These are phyloP conservation scores for Entelurus aequoreus DNA, from an alignment of 2,113 vertebrate genomes.

Conservation along the genomic window DNA sequence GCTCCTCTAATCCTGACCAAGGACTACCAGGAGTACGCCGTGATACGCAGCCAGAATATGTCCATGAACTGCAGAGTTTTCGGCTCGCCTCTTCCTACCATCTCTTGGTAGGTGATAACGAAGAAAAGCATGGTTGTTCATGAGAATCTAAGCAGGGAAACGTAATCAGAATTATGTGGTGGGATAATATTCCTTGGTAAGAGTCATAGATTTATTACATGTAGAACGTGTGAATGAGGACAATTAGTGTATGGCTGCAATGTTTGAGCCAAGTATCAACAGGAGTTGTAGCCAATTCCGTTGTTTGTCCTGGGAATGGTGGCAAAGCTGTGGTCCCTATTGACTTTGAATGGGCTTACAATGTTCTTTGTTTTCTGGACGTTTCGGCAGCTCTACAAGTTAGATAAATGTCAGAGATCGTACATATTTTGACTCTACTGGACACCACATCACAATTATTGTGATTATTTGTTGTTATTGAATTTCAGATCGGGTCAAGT, in stretches of 20 bases:
- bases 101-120: slow-evolving; percentile 75
- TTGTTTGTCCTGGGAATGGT: too few relatives aligned
- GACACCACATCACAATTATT: too few relatives aligned
- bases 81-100: slow-evolving; percentile 77
- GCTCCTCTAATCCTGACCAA: slow-evolving; percentile 82
- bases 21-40: slow-evolving; percentile 73
- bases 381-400: too few relatives aligned
- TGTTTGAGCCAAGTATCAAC: slow-evolving; percentile 27
- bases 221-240: slow-evolving; percentile 4
- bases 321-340: too few relatives aligned
- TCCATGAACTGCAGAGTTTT: slow-evolving; percentile 82
- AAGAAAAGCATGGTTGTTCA: not conserved
- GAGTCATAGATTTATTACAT: not conserved
- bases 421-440: too few relatives aligned
- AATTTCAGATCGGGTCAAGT: too few relatives aligned
- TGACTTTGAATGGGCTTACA: too few relatives aligned
- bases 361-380: too few relatives aligned
- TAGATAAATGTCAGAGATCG: too few relatives aligned
- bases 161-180: not conserved
- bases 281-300: slow-evolving; percentile 19
- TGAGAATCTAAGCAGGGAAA: not conserved
- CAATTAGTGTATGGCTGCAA: not conserved
- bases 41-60: slow-evolving; percentile 71
- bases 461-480: too few relatives aligned
- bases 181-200: not conserved